Evolutionary conservation across 1,140 invertebrate species (phyloP).

Genomic region (Philopotamus ludificatus): DNA sequence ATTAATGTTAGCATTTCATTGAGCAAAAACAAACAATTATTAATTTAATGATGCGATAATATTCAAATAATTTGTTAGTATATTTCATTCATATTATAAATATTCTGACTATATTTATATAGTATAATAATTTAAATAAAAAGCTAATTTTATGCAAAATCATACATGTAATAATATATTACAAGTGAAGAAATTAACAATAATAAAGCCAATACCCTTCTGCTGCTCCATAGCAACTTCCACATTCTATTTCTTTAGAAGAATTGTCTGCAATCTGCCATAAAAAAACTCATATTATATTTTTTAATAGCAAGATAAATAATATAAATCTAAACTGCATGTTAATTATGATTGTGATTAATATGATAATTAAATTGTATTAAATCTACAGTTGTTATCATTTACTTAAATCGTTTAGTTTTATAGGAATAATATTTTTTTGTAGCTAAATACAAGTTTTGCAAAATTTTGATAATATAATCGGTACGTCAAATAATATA

Average conservation of each 20-base stretch:
- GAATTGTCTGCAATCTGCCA: slow-evolving; percentile 53
- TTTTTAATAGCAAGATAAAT: too few relatives aligned
- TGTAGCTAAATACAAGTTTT: too few relatives aligned
- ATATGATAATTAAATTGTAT: too few relatives aligned
- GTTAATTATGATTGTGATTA: too few relatives aligned
- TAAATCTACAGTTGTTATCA: too few relatives aligned
- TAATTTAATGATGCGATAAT: neutral
- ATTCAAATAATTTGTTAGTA: slow-evolving; percentile 3
- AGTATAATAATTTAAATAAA: neutral
- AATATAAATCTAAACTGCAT: too few relatives aligned
- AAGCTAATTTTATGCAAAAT: neutral
- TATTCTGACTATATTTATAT: slow-evolving; percentile 3
- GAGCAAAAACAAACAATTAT: neutral
- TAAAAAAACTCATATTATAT: too few relatives aligned
- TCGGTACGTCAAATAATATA: too few relatives aligned
- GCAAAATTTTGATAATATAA: too few relatives aligned
- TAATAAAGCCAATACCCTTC: slow-evolving; percentile 20
- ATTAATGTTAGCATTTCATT: too few relatives aligned
- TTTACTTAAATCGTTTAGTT: too few relatives aligned
- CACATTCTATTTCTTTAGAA: slow-evolving; percentile 52
- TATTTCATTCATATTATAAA: neutral
- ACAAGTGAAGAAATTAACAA: slow-evolving; percentile 1
- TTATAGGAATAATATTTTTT: too few relatives aligned
- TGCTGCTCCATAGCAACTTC: slow-evolving; percentile 54
- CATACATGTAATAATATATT: neutral